A percentile compares a stretch with the other conserved stretches of the same genome.
phyloP scores from a whole-genome alignment of 1,140 invertebrate species.

The Drosophila nasuta region DNA sequence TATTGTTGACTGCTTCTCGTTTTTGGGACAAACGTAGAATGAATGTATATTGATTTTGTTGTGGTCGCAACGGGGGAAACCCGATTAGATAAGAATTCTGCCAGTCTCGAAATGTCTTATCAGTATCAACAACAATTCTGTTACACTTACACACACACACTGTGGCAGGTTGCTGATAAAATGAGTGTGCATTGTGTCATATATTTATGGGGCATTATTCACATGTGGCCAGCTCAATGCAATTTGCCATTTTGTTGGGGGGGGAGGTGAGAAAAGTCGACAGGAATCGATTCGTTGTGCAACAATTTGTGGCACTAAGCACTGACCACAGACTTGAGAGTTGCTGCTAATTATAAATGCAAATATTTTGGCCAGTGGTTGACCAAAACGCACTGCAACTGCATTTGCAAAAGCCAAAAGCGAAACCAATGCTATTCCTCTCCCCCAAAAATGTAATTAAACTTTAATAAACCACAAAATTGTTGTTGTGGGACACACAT shows the following conservation, averaged over 20 bases:
- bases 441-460: conserved; percentile 31
- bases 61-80: conserved; percentile 49
- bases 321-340: neutral
- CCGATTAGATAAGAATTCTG: conserved; percentile 70
- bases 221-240: conserved; percentile 45
- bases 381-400: conserved; percentile 1
- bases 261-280: neutral
- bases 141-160: neutral
- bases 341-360: conserved; percentile 55
- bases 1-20: conserved; percentile 39
- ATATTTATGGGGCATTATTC: conserved; percentile 18
- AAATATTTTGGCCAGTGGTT: conserved; percentile 41
- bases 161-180: conserved; percentile 47
- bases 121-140: conserved; percentile 52
- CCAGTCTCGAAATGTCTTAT: conserved; percentile 36
- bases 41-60: conserved; percentile 51
- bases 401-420: neutral
- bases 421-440: neutral
- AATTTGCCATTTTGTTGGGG: conserved; percentile 36
- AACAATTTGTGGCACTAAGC: conserved; percentile 20
- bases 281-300: conserved; percentile 15
- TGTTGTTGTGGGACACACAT: neutral
- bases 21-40: conserved; percentile 31
- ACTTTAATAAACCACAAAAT: conserved; percentile 43
- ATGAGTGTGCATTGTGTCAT: conserved; percentile 47